phyloP scores from a whole-genome alignment of 2,113 vertebrate species.

The Tichodroma muraria region DNA sequence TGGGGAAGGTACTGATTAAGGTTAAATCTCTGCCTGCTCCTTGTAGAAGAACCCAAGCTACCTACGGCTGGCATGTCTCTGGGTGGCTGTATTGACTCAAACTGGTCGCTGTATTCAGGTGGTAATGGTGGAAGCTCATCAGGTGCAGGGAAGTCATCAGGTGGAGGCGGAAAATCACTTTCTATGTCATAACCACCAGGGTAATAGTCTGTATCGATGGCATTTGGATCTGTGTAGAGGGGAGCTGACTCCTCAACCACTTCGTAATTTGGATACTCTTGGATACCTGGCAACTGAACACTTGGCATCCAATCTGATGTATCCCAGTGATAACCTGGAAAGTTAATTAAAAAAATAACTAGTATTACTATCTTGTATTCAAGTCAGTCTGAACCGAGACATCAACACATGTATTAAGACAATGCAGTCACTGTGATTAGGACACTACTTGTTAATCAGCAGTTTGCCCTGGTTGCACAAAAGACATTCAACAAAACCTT shows the following conservation, averaged over 20 bases:
- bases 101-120: slow-evolving; percentile 83
- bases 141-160: slow-evolving; percentile 85
- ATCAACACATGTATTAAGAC: neutral
- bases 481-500: neutral
- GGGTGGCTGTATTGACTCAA: slow-evolving; percentile 83
- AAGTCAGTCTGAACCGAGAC: neutral
- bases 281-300: slow-evolving; percentile 95
- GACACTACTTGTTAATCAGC: neutral
- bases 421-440: neutral
- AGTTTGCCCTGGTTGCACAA: neutral
- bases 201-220: slow-evolving; percentile 97
- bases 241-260: slow-evolving; percentile 85
- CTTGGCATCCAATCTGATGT: slow-evolving; percentile 99
- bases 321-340: slow-evolving; percentile 97
- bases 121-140: slow-evolving; percentile 89
- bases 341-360: neutral
- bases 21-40: slow-evolving; percentile 84
- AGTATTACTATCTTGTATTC: neutral
- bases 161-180: slow-evolving; percentile 94
- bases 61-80: slow-evolving; percentile 71
- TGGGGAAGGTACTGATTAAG: slow-evolving; percentile 90
- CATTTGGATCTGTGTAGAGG: slow-evolving; percentile 85
- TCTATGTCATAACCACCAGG: slow-evolving; percentile 97
- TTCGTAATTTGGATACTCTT: slow-evolving; percentile 96
- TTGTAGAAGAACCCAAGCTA: slow-evolving; percentile 71